Evolutionary conservation across 1,140 invertebrate genomes (phyloP).

Genomic region (Tenebrio molitor): DNA sequence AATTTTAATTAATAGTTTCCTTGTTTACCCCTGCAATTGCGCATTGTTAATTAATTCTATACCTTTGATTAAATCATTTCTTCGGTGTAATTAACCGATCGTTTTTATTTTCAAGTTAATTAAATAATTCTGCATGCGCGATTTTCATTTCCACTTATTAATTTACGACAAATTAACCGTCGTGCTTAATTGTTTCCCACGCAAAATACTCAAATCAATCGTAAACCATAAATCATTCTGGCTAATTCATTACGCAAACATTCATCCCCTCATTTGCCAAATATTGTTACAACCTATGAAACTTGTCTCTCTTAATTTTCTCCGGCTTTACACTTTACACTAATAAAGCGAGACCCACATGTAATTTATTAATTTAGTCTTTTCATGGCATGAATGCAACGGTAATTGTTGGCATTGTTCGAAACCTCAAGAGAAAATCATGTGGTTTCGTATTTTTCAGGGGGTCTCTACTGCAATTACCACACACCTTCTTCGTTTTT

Average conservation of each 20-base stretch:
- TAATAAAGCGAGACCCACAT: background rate
- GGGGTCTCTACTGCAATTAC: background rate
- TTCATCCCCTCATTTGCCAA: constrained; percentile 29
- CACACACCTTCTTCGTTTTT: background rate
- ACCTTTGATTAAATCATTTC: background rate
- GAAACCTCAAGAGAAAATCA: background rate
- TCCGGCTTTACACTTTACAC: background rate
- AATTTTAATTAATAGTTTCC: constrained; percentile 26
- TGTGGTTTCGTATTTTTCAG: too few relatives aligned
- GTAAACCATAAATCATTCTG: constrained; percentile 31
- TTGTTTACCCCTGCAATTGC: background rate
- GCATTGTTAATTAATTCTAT: constrained; percentile 4
- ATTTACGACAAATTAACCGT: constrained; percentile 32
- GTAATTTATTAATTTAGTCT: constrained; percentile 12
- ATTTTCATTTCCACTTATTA: constrained; percentile 22
- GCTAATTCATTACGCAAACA: constrained; percentile 36
- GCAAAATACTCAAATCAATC: constrained; percentile 24
- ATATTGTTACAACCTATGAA: constrained; percentile 29
- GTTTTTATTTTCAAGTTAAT: constrained; percentile 5
- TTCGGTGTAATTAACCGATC: constrained; percentile 4
- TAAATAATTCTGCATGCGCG: constrained; percentile 35
- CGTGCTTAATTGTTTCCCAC: constrained; percentile 24
- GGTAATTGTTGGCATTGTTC: constrained; percentile 12
- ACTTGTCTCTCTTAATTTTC: constrained; percentile 27
- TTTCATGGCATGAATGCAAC: background rate